A percentile compares a stretch with the other conserved stretches of the same genome.
These are phyloP conservation scores for Aptenodytes forsteri DNA, from an alignment of 2,113 vertebrate genomes.

Conservation along the genomic window DNA sequence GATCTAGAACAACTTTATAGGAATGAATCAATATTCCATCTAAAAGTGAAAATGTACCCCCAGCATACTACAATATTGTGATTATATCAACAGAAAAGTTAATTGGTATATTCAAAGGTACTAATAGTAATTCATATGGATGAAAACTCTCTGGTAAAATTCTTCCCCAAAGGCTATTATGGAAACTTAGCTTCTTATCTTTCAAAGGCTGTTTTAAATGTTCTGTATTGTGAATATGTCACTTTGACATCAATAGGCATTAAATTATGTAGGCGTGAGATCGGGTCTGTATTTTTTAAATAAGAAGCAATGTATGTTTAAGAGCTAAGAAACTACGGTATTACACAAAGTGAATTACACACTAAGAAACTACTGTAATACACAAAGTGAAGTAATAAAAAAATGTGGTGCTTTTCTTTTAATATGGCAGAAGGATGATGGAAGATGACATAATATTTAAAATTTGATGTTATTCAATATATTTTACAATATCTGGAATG, in stretches of 20 bases:
- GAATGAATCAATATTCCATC: not conserved
- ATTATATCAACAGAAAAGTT: not conserved
- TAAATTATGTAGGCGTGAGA: not conserved
- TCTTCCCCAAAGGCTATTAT: not conserved
- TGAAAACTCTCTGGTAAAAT: not conserved
- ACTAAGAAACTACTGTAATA: not conserved
- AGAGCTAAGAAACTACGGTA: not conserved
- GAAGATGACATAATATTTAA: not conserved
- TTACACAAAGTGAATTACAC: not conserved
- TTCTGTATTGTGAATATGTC: not conserved
- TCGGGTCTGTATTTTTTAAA: not conserved
- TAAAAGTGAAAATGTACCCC: not conserved
- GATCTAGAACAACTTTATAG: not conserved
- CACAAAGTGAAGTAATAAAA: not conserved
- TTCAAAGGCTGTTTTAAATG: not conserved
- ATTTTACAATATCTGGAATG: not conserved
- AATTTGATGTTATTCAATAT: not conserved
- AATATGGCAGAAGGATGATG: accelerated
- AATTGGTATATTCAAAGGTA: not conserved
- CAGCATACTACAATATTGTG: not conserved
- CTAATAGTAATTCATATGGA: not conserved
- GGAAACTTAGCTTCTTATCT: not conserved
- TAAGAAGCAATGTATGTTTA: not conserved
- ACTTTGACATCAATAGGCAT: not conserved
- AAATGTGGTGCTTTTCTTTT: not conserved